A percentile compares a stretch with the other conserved stretches of the same genome.
phyloP scores from a whole-genome alignment of 2,113 vertebrate species.

The Dermatemys mawii region DNA sequence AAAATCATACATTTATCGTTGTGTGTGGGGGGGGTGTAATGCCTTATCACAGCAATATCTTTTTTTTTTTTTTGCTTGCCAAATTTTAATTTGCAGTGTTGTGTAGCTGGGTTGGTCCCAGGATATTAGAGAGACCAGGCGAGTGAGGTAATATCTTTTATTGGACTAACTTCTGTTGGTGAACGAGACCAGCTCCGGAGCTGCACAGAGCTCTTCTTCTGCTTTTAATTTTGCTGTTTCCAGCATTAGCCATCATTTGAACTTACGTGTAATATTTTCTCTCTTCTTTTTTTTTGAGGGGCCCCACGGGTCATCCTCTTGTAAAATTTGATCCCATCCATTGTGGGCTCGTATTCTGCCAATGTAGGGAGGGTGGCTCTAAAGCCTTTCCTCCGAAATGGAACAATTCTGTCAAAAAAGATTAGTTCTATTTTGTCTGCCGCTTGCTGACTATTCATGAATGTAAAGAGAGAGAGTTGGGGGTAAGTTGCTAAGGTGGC shows the following conservation, averaged over 20 bases:
- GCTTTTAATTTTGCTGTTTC: constrained; percentile 61
- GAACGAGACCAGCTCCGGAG: neutral
- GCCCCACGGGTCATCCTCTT: constrained; percentile 74
- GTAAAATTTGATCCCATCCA: constrained; percentile 69
- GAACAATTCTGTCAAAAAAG: constrained; percentile 92
- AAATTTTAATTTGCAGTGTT: neutral
- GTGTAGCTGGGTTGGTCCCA: neutral
- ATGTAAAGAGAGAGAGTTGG: constrained; percentile 85
- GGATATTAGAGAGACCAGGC: neutral
- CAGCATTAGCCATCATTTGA: constrained; percentile 49
- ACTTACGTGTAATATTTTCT: constrained; percentile 59
- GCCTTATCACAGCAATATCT: neutral
- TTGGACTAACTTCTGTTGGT: neutral
- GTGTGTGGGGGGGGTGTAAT: neutral
- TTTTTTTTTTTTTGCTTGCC: constrained; percentile 25
- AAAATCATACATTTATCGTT: constrained; percentile 22
- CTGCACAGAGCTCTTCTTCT: neutral
- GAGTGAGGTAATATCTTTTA: neutral
- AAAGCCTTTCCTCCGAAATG: constrained; percentile 86
- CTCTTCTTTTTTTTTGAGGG: neutral
- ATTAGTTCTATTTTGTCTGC: constrained; percentile 92
- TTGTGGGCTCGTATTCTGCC: constrained; percentile 82
- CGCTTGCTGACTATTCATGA: constrained; percentile 90
- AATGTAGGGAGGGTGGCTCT: constrained; percentile 79
- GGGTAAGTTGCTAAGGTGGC: constrained; percentile 87